Evolutionary conservation across 1,140 invertebrate genomes (phyloP).

Genomic region (Drosophila leontia): DNA sequence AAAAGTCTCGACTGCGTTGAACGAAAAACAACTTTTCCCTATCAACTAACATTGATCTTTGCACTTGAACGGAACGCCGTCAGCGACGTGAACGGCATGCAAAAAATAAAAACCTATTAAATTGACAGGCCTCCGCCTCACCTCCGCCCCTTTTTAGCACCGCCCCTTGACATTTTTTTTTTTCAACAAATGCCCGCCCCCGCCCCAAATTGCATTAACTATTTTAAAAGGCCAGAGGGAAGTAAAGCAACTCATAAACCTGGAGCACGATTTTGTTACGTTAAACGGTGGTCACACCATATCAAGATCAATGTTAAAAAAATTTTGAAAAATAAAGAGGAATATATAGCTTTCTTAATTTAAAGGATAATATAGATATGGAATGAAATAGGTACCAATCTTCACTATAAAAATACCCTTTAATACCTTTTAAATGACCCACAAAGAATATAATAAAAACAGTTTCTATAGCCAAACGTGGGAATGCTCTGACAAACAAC

Average conservation of each 20-base stretch:
- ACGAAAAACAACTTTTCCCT: slow-evolving; percentile 60
- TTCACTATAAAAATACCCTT: too few relatives aligned
- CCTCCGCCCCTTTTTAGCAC: background rate
- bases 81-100: slow-evolving; percentile 29
- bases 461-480: background rate
- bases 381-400: too few relatives aligned
- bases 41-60: slow-evolving; percentile 67
- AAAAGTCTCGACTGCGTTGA: slow-evolving; percentile 40
- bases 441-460: too few relatives aligned
- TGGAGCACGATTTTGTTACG: slow-evolving; percentile 23
- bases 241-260: slow-evolving; percentile 20
- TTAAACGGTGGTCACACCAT: slow-evolving; percentile 17
- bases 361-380: too few relatives aligned
- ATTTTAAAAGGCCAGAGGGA: slow-evolving; percentile 11
- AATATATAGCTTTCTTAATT: background rate
- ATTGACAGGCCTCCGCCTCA: slow-evolving; percentile 20
- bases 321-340: too few relatives aligned
- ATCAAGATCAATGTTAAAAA: background rate
- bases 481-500: background rate
- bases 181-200: slow-evolving; percentile 17
- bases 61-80: slow-evolving; percentile 41
- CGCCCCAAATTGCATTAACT: slow-evolving; percentile 18
- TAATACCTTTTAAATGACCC: too few relatives aligned
- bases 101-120: slow-evolving; percentile 24
- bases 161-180: slow-evolving; percentile 15